Base-by-base conservation (phyloP, 2,888 invertebrate species). In the Cryptus viduatorius region DNA sequence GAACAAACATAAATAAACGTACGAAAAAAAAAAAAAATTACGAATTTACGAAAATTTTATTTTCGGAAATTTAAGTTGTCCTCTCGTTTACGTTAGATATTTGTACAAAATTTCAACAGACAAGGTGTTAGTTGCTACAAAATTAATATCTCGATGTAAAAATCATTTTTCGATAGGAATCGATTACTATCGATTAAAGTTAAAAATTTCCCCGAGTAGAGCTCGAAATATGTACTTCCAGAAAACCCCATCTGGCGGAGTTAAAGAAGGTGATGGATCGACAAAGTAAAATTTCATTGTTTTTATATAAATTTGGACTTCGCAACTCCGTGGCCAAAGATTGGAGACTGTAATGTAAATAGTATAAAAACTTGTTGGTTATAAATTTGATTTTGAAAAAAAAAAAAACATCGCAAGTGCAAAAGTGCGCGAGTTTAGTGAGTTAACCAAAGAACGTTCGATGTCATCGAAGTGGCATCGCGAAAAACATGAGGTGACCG, bases 271-370 rank as follows among this genome's bases (percentile, higher is more conserved):
- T 64, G 44, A 73, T 64, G 64, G 64, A 69, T 79, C 1, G 50
- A 46, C 65, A 19, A 67, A 37, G 19, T 12, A 24, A 64, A 61
- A 56, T 24, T 10, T 56, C 1, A 0, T 82, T n/a, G 44, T 24
- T 71, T 72, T 64, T 64, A 53, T 56, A 72, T 56, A 19, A 73
- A 65, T 81, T 72, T 56, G 76, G 59, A 73, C 73, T 71, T 46
- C 67, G 87, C 85, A 90, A 90, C 88, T 90, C 88, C 86, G 92
- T 92, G 92, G 37, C 93, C 93, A 93, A 93, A 93, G 93, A 93
- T 89, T 86, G 89, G 89, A 92, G 91, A 92, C 90, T 91, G 90
- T 89, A 88, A 65, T 84, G 84, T 84, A 81, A 75, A 81, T 81
- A 75, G 53, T 61, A 46, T 31, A 10, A 64, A 50, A 71, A 65